Percentiles rank a stretch among this genome's conserved stretches.
Evolutionary conservation across 2,888 invertebrate species (phyloP).

Genomic region (Tenthredo notha): DNA sequence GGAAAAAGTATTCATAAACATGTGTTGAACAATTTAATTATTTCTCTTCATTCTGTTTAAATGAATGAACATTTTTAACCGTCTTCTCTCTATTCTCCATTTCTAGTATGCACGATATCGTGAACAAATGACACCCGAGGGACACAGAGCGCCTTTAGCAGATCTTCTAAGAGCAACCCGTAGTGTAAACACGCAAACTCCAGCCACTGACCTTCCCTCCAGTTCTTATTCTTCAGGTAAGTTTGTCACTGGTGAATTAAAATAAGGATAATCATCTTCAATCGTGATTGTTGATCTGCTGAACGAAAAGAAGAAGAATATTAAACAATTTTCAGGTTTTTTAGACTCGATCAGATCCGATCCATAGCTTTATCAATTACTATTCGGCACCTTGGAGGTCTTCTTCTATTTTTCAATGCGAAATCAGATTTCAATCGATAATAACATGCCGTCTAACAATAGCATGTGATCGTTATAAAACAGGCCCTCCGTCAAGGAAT

Average conservation of each 20-base stretch:
- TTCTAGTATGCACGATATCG: conserved; percentile 75
- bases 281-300: conserved; percentile 17
- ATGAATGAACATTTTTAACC: conserved; percentile 37
- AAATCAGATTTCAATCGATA: conserved; percentile 8
- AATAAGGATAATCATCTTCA: not conserved
- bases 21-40: not conserved
- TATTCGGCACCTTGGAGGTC: not conserved
- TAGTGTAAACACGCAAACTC: conserved; percentile 92
- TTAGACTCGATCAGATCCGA: not conserved
- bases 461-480: conserved; percentile 61
- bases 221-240: conserved; percentile 87
- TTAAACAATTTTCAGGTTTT: conserved; percentile 18
- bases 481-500: conserved; percentile 84
- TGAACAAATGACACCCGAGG: conserved; percentile 88
- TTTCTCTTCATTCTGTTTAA: not conserved
- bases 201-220: conserved; percentile 85
- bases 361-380: not conserved
- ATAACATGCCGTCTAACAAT: conserved; percentile 39
- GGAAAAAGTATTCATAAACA: not conserved
- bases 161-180: conserved; percentile 86
- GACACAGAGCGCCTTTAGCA: conserved; percentile 91
- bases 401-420: conserved; percentile 10
- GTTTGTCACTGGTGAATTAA: not conserved
- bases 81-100: conserved; percentile 34
- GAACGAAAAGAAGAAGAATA: conserved; percentile 34